phyloP scores from a whole-genome alignment of 2,113 vertebrate genomes.

The Bambusicola thoracicus region DNA sequence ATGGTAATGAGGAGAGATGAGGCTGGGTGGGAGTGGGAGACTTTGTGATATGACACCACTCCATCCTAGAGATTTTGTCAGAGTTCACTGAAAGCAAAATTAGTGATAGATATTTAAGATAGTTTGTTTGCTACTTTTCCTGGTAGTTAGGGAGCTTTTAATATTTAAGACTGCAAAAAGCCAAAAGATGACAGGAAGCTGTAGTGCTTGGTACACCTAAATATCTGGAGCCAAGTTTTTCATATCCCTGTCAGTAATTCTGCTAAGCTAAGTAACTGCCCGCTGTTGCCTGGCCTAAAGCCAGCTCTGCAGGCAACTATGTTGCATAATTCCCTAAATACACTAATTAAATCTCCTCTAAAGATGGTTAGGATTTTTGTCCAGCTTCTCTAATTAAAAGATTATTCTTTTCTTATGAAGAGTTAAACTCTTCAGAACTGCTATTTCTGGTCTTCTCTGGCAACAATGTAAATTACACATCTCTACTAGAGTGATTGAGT shows the following conservation, averaged over 20 bases:
- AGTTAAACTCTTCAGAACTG: not conserved
- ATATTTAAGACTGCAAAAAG: not conserved
- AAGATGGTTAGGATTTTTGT: not conserved
- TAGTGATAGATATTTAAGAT: not conserved
- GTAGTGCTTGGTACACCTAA: not conserved
- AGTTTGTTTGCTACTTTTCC: not conserved
- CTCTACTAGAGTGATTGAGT: not conserved
- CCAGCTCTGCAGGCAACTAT: not conserved
- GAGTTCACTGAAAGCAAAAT: not conserved
- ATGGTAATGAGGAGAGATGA: not conserved
- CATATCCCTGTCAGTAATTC: not conserved
- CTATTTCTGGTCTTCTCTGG: not conserved
- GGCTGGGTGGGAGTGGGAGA: not conserved
- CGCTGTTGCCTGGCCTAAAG: not conserved
- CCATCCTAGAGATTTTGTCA: not conserved
- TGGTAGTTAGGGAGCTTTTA: not conserved
- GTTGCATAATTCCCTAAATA: not conserved
- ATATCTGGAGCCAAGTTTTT: not conserved
- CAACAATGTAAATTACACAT: not conserved
- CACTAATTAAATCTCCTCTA: not conserved
- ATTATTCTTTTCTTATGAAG: not conserved
- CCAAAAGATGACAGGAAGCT: not conserved
- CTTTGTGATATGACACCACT: not conserved
- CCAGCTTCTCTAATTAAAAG: not conserved
- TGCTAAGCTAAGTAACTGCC: not conserved